Base-by-base conservation (phyloP, 1,140 invertebrate species). In the Agrilus planipennis region DNA sequence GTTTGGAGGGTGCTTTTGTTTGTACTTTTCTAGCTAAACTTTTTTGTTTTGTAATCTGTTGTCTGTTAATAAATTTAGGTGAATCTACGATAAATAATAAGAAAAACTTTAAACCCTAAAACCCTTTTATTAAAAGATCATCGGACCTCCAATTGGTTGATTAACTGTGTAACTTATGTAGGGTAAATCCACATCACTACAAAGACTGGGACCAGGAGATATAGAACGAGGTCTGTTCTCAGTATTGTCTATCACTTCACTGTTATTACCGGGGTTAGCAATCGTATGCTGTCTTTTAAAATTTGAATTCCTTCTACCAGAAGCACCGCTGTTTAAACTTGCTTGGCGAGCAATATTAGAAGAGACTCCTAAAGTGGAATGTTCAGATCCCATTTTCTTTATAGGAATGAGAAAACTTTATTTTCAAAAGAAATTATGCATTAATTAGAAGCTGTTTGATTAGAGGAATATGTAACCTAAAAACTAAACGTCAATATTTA, bases 161-260 rank as follows among this genome's bases (percentile, higher is more conserved):
- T 91, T 91, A 1, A 90, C 84, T 0, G 89, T 92, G 48, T 92
- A 94, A 1, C 89, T 91, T 53, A 94, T 89, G 55, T 94, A 96
- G 0, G 91, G 90, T 41, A 94, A 70, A 61, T 95, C 90, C 0
- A 83, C 81, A 60, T 89, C 85, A 0, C 82, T 86, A 57, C 87
- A 90, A 20, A 91, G 78, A 53, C 86, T 90, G 0, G 85, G 80
- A 3, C 86, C 81, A 1, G 87, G 87, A 12, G 82, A 85, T 1
- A 72, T 80, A 39, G 80, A 82, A 11, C 77, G 72, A 6, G 76
- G 77, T 10, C 73, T 65, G 10, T 65, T 66, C 11, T 67, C 64
- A n/a, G 71, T 69, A n/a, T 58, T 20, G 35, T 39, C 41, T 19
- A 35, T 40, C 27, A 32, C 25, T 7, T 40, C 39, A 11, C 53